Conservation (phyloP, 2,113 vertebrate genomes). For the Penelope pileata region DNA sequence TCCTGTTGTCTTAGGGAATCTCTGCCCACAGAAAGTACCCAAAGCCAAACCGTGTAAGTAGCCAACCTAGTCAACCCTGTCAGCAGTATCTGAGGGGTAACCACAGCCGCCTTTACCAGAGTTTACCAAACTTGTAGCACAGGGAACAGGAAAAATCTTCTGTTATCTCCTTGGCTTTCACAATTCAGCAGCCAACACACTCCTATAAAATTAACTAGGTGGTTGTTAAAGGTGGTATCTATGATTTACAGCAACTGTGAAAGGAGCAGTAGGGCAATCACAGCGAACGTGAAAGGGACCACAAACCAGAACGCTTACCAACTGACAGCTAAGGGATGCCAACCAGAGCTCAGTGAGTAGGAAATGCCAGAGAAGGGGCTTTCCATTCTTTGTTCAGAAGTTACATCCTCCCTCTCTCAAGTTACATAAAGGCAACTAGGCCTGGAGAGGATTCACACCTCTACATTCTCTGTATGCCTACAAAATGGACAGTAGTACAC, state of each 20-base stretch:
- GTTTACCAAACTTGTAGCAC: background rate
- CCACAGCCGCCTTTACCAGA: background rate
- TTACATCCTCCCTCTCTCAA: background rate
- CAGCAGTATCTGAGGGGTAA: background rate
- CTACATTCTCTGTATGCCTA: background rate
- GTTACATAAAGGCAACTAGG: background rate
- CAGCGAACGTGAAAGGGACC: background rate
- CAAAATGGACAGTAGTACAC: background rate
- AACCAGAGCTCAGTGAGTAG: background rate
- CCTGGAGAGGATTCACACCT: background rate
- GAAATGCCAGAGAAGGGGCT: background rate
- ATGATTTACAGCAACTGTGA: background rate
- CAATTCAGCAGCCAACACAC: background rate
- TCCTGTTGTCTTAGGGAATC: background rate
- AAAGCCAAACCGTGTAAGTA: background rate
- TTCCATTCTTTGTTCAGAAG: background rate
- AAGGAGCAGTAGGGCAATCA: background rate
- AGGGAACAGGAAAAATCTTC: fast-evolving
- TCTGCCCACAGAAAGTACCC: background rate
- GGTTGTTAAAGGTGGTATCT: background rate
- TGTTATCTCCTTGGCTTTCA: background rate
- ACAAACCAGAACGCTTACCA: background rate
- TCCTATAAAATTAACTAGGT: background rate
- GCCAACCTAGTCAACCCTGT: background rate
- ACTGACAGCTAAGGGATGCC: background rate